Percentiles rank a stretch among this genome's conserved stretches.
Conservation (phyloP, 2,797 vertebrate genomes). For the Notamacropus eugenii region DNA sequence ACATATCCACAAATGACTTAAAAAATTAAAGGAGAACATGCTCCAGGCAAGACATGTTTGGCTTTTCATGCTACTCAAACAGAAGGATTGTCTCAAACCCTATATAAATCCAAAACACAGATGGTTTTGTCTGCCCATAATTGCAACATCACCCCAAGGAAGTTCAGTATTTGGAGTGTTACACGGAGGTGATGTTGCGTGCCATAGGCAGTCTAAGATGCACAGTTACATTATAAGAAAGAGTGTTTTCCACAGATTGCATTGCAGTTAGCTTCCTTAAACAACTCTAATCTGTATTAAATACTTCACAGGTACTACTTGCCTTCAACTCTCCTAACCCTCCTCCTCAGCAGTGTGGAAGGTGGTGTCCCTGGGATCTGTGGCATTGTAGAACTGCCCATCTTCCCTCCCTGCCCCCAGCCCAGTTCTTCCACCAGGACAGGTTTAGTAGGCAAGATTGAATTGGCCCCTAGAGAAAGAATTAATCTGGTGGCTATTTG, state of each 20-base stretch:
- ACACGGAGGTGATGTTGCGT: neutral
- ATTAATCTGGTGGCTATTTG: neutral
- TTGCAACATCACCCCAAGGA: neutral
- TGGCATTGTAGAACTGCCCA: neutral
- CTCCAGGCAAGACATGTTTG: slow-evolving; percentile 25
- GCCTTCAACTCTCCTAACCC: neutral
- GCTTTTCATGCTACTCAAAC: slow-evolving; percentile 36
- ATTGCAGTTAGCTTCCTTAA: neutral
- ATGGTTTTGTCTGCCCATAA: slow-evolving; percentile 15
- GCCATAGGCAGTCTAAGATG: neutral
- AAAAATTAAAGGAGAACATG: slow-evolving; percentile 25
- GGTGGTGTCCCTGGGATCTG: neutral
- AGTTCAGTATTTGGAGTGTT: neutral
- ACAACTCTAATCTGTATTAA: neutral
- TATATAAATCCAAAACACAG: slow-evolving; percentile 42
- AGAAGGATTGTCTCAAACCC: neutral
- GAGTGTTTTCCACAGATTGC: neutral
- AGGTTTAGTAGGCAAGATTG: neutral
- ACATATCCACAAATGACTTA: neutral
- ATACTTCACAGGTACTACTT: accelerated
- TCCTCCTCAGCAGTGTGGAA: neutral
- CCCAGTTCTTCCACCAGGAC: neutral
- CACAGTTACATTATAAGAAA: neutral
- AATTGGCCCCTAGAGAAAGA: neutral
- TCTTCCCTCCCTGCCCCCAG: neutral